These are phyloP conservation scores for Diplazon laetatorius DNA, from an alignment of 2,888 invertebrate genomes.

Conservation along the genomic window DNA sequence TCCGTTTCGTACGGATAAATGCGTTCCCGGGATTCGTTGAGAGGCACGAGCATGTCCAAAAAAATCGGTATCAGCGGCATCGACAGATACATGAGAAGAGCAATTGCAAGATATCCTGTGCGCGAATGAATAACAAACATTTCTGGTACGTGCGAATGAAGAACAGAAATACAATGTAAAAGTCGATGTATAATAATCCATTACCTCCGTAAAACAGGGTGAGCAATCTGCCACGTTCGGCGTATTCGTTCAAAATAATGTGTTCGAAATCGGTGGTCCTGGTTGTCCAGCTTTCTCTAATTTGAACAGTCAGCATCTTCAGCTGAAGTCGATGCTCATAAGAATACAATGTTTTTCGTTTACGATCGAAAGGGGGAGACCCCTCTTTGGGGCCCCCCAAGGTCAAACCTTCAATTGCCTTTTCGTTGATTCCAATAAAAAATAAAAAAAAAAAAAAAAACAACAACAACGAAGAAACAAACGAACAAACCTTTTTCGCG, in stretches of 20 bases:
- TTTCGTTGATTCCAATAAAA: no score
- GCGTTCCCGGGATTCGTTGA: constrained; percentile 41
- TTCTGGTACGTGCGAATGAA: no score
- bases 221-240: constrained; percentile 23
- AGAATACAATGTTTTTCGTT: background rate
- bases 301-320: constrained; percentile 22
- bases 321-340: constrained; percentile 33
- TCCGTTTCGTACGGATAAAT: constrained; percentile 50
- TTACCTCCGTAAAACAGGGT: constrained; percentile 30
- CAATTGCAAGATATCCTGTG: no score
- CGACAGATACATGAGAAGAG: constrained; percentile 10
- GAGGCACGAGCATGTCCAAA: constrained; percentile 39
- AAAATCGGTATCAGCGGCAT: constrained; percentile 41
- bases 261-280: constrained; percentile 11
- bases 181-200: background rate
- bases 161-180: no score
- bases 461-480: background rate
- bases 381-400: no score
- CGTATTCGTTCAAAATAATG: constrained; percentile 11
- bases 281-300: constrained; percentile 22
- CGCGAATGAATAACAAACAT: no score
- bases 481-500: constrained; percentile 32
- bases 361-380: no score
- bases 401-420: no score
- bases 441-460: background rate